Evolutionary conservation across 2,888 invertebrate genomes (phyloP), one percentile per base, ranked within the genome.

Genomic region (Archips xylosteana): DNA sequence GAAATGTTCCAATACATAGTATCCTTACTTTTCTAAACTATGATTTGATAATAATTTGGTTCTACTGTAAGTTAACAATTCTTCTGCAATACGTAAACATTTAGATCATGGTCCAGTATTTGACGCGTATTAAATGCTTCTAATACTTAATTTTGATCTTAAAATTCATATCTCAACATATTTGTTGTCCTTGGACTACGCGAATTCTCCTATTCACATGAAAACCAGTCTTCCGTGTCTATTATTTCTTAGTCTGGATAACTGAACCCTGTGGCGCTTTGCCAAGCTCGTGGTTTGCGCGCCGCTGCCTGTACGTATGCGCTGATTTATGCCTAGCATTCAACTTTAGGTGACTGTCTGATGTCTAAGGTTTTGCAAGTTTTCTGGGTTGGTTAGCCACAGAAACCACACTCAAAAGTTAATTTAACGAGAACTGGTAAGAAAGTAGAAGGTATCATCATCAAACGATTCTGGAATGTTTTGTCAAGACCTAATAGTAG

Each of bases 271-370:
- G 86, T 91, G 92, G 92, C 92, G 78, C 77, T 75, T 75, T 87
- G 92, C 92, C 92, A 92, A 87, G 81, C 78, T 76, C 82, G 86
- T 83, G 85, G 86, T 87, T 87, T 85, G 82, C 86, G 74, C 76
- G 75, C 78, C 77, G 77, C 75, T 80, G 79, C 78, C 77, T 77
- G 73, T 82, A 76, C 76, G 79, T 81, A 79, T 81, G 76, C 78
- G 79, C 84, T 86, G 87, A 88, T 89, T 88, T 87, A 88, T 83
- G 79, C 77, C 74, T 61, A 51, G 67, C 71, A 75, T 73, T 78
- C 81, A 81, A 85, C 81, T 87, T 85, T 82, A 81, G 81, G 82
- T 81, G 83, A 82, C 84, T 81, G 81, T 76, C 78, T 78, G 77
- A 76, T 73, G 78, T 67, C 64, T 36, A 36, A 36, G 65, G 49